phyloP scores from a whole-genome alignment of 2,888 invertebrate species.

The Scelioninae gen. 1 region DNA sequence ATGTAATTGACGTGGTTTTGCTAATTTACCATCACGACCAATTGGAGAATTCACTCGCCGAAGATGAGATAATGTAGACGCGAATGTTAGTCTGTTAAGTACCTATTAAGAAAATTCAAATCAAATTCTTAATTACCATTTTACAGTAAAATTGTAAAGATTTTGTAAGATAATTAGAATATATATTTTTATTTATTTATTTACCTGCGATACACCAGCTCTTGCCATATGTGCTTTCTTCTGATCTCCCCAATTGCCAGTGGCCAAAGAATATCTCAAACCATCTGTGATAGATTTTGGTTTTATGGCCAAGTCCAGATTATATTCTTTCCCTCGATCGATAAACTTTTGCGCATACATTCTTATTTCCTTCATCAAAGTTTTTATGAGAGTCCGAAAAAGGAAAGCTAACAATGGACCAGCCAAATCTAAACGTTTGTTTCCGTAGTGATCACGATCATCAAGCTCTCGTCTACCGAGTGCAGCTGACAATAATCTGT shows the following conservation, averaged over 20 bases:
- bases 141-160: no score
- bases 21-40: slow-evolving; percentile 99
- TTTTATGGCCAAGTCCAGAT: slow-evolving; percentile 97
- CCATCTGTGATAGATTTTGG: slow-evolving; percentile 99
- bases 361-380: slow-evolving; percentile 97
- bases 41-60: slow-evolving; percentile 99
- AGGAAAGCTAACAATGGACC: slow-evolving; percentile 98
- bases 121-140: not conserved
- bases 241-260: slow-evolving; percentile 99
- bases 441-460: slow-evolving; percentile 99
- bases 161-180: no score
- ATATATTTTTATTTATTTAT: no score
- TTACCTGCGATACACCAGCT: slow-evolving; percentile 94
- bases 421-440: slow-evolving; percentile 98
- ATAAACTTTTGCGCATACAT: slow-evolving; percentile 99
- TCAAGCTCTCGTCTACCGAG: slow-evolving; percentile 98
- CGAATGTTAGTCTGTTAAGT: slow-evolving; percentile 98
- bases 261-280: slow-evolving; percentile 98
- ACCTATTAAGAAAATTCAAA: slow-evolving; percentile 87
- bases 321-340: slow-evolving; percentile 99
- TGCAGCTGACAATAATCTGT: slow-evolving; percentile 96
- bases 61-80: slow-evolving; percentile 98
- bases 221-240: slow-evolving; percentile 99
- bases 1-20: slow-evolving; percentile 99
- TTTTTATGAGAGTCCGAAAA: slow-evolving; percentile 98